Evolutionary conservation across 2,888 invertebrate genomes (phyloP), one percentile per base, ranked within the genome.

Genomic region (Elysia crispata): DNA sequence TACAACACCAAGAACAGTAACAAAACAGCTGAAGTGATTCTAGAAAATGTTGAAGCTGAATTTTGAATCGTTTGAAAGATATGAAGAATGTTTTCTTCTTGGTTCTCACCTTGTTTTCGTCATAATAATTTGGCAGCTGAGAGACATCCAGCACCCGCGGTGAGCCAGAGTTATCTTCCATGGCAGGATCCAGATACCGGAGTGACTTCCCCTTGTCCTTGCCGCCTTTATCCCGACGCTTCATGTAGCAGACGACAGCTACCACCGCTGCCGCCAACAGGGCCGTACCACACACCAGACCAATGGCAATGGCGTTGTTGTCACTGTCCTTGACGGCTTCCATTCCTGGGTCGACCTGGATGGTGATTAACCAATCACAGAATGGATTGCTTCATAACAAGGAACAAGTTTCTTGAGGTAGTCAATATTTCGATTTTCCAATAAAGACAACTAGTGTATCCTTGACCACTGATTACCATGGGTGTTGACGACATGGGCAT

Each of bases 201-300:
- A 81, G 76, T 31, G 28, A 28, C 62, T 73, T 66, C 13, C 76
- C 76, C 54, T 76, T 77, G 41, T 11, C 41, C 41, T 3, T 11
- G 5, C 41, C 41, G 41, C 41, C 41, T 18, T 18, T 20, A 23
- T 76, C 80, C 20, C 79, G 50, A 28, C 81, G 70, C 28, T 73
- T 49, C 20, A 80, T 30, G 13, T 54, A 62, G 57, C 75, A 80
- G 18, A 81, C 80, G 30, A 81, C 28, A 13, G 72, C 49, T 15
- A 81, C 62, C 69, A 82, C 76, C 49, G 79, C 30, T n/a, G 54
- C 76, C n/a, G 78, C 66, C 25, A 82, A 18, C 28, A 78, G n/a
- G 23, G 81, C 31, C 20, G 81, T 87, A 30, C 87, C 88, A 18
- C 89, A 83, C 23, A 89, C 85, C 77, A 89, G 86, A 20, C 88